Percentiles rank a stretch among this genome's conserved stretches.
Evolutionary conservation across 2,113 vertebrate species (phyloP).

Genomic region (Parus major): DNA sequence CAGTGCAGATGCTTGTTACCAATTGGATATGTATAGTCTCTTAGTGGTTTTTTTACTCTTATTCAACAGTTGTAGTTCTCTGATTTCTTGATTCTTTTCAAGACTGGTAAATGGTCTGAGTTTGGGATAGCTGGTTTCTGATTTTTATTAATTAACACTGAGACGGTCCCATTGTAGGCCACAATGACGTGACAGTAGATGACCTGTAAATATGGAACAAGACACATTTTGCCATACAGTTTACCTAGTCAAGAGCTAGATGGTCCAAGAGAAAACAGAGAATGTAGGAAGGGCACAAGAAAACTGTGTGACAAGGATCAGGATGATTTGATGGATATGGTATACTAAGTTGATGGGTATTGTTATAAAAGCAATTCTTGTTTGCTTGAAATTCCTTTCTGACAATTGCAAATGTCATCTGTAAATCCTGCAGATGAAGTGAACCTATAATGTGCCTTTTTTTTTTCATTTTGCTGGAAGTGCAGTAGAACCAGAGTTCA

Average conservation of each 20-base stretch:
- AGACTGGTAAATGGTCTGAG: not conserved
- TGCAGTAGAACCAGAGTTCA: not conserved
- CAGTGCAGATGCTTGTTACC: not conserved
- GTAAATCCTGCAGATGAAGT: not conserved
- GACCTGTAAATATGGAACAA: not conserved
- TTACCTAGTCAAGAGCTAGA: not conserved
- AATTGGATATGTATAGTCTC: not conserved
- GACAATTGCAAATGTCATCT: not conserved
- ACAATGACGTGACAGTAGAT: not conserved
- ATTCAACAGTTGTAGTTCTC: not conserved
- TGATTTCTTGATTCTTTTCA: not conserved
- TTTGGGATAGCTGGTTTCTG: not conserved
- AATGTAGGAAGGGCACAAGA: not conserved
- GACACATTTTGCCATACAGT: not conserved
- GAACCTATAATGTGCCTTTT: rapidly evolving
- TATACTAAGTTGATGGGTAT: not conserved
- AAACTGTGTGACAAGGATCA: not conserved
- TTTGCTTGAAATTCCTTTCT: not conserved
- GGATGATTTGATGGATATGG: not conserved
- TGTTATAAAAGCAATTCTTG: not conserved
- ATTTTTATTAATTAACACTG: not conserved
- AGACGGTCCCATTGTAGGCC: not conserved
- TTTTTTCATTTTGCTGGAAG: not conserved
- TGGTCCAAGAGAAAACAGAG: not conserved
- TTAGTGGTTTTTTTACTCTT: not conserved